Percentiles rank a stretch among this genome's conserved stretches.
phyloP scores from a whole-genome alignment of 2,888 invertebrate species.

The Eupithecia abbreviata region DNA sequence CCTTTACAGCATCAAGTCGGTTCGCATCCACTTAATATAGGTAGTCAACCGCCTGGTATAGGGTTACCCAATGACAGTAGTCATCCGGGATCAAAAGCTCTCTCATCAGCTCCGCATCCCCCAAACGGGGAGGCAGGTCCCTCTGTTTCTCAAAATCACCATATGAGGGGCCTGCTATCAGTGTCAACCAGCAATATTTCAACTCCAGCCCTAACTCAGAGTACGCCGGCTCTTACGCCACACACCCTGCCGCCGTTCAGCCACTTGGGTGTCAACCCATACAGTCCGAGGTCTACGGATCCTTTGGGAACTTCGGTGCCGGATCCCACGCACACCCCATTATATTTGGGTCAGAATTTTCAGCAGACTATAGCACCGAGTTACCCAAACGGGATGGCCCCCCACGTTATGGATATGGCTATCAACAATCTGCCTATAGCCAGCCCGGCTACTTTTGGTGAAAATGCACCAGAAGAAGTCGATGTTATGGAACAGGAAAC shows the following conservation, averaged over 20 bases:
- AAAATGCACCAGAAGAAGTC: slow-evolving; percentile 79
- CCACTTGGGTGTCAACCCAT: slow-evolving; percentile 84
- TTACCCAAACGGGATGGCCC: slow-evolving; percentile 94
- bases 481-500: slow-evolving; percentile 79
- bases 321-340: slow-evolving; percentile 85
- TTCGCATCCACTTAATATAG: slow-evolving; percentile 83
- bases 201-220: slow-evolving; percentile 83
- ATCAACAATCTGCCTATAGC: slow-evolving; percentile 87
- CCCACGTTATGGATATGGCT: slow-evolving; percentile 92
- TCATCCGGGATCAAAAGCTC: slow-evolving; percentile 74
- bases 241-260: slow-evolving; percentile 84
- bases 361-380: slow-evolving; percentile 85
- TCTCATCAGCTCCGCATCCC: slow-evolving; percentile 89
- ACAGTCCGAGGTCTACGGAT: slow-evolving; percentile 84
- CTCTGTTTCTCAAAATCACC: slow-evolving; percentile 93
- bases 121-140: slow-evolving; percentile 98
- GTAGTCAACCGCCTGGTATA: slow-evolving; percentile 82
- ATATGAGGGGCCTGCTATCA: slow-evolving; percentile 95
- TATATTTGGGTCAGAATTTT: slow-evolving; percentile 85
- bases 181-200: slow-evolving; percentile 88
- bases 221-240: slow-evolving; percentile 81
- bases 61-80: slow-evolving; percentile 74
- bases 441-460: slow-evolving; percentile 94
- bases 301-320: slow-evolving; percentile 84
- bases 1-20: slow-evolving; percentile 82